These are phyloP conservation scores for Tribolium castaneum DNA, from an alignment of 1,140 invertebrate species.

Conservation along the genomic window DNA sequence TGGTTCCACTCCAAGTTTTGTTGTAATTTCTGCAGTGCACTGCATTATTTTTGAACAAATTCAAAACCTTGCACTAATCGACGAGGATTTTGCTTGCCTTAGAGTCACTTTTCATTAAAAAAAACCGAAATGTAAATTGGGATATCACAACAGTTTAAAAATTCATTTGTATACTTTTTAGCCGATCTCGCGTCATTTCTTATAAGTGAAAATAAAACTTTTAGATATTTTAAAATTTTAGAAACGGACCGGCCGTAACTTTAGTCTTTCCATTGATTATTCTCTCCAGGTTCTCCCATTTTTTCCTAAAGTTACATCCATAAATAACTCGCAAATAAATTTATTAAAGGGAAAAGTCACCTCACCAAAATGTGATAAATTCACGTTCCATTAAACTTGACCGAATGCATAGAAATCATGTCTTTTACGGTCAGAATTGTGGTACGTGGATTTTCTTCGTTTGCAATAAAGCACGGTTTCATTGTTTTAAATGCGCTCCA, in stretches of 20 bases:
- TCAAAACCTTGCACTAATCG: too few relatives aligned
- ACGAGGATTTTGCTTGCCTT: too few relatives aligned
- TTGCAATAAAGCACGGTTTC: conserved; percentile 7
- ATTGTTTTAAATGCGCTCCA: conserved; percentile 23
- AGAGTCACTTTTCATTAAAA: too few relatives aligned
- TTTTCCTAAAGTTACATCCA: not conserved
- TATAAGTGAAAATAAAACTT: too few relatives aligned
- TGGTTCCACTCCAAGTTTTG: too few relatives aligned
- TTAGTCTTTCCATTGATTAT: not conserved
- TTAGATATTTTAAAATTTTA: too few relatives aligned
- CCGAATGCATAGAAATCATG: conserved; percentile 7
- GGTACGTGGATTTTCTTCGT: not conserved
- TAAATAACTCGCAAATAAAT: not conserved
- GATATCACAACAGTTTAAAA: too few relatives aligned
- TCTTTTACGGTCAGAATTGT: not conserved
- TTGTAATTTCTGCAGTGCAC: too few relatives aligned
- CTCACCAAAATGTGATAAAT: not conserved
- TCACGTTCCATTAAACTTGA: conserved; percentile 26
- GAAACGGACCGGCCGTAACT: not conserved
- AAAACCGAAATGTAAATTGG: too few relatives aligned
- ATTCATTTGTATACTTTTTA: too few relatives aligned
- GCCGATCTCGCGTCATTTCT: too few relatives aligned
- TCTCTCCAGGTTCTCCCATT: not conserved
- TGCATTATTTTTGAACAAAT: too few relatives aligned
- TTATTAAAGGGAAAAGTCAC: not conserved